These are phyloP conservation scores for Psittacula derbiana DNA, from an alignment of 2,797 vertebrate genomes.

Conservation along the genomic window DNA sequence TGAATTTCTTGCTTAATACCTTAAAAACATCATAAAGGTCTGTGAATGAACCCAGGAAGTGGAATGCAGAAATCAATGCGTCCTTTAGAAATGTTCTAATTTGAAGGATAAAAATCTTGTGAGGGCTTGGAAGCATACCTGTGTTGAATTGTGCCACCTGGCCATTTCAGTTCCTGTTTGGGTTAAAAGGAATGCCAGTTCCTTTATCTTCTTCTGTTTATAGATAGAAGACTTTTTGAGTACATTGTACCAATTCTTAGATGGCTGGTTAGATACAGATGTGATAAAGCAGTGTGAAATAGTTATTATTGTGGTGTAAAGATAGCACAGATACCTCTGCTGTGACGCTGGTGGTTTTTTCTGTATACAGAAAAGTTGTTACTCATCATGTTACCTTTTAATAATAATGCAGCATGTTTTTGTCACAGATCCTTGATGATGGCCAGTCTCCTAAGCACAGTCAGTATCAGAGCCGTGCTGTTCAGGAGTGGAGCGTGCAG, in stretches of 20 bases:
- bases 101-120: not conserved
- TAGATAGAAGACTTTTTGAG: not conserved
- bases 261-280: not conserved
- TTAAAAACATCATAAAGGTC: not conserved
- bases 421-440: slow-evolving; percentile 88
- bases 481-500: slow-evolving; percentile 90
- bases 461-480: slow-evolving; percentile 82
- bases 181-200: not conserved
- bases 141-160: not conserved
- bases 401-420: slow-evolving; percentile 9
- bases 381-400: not conserved
- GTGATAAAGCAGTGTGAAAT: not conserved
- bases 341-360: not conserved
- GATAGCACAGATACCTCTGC: not conserved
- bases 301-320: not conserved
- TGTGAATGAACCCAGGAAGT: not conserved
- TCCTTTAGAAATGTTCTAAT: not conserved
- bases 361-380: not conserved
- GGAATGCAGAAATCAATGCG: not conserved
- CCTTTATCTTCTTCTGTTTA: not conserved
- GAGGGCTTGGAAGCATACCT: not conserved
- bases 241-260: not conserved
- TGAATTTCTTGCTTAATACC: not conserved
- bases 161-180: not conserved
- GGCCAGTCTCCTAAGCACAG: slow-evolving; percentile 85